phyloP scores from a whole-genome alignment of 2,888 invertebrate genomes.

The Bugulina stolonifera region DNA sequence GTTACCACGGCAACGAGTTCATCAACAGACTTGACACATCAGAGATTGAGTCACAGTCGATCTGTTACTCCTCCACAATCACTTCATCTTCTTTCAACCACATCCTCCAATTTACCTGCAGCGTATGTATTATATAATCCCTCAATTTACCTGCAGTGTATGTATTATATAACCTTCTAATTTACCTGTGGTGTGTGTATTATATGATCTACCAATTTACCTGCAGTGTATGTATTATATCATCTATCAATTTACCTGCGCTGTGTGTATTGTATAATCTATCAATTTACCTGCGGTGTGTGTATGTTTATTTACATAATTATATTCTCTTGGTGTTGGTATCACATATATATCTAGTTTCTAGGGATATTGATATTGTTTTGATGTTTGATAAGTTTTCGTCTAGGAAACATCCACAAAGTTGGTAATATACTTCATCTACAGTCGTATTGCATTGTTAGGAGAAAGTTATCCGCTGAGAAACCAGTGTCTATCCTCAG shows the following conservation, averaged over 20 bases:
- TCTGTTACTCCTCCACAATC: not conserved
- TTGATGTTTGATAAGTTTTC: too few relatives aligned
- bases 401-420: too few relatives aligned
- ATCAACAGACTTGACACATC: not conserved
- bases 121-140: not conserved
- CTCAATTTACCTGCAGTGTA: not conserved
- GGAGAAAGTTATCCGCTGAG: too few relatives aligned
- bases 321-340: too few relatives aligned
- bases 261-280: too few relatives aligned
- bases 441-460: too few relatives aligned
- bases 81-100: not conserved
- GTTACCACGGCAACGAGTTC: conserved; percentile 20
- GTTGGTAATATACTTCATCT: too few relatives aligned
- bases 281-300: too few relatives aligned
- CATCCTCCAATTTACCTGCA: not conserved
- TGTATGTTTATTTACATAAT: too few relatives aligned
- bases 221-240: not conserved
- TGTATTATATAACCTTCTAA: not conserved
- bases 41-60: not conserved
- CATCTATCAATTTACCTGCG: too few relatives aligned
- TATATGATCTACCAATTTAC: not conserved
- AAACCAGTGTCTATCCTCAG: conserved; percentile 14
- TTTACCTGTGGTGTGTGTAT: not conserved
- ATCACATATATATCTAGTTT: too few relatives aligned
- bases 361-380: too few relatives aligned